Evolutionary conservation across 2,888 invertebrate genomes (phyloP).

Genomic region (Monoplex corrugatus): DNA sequence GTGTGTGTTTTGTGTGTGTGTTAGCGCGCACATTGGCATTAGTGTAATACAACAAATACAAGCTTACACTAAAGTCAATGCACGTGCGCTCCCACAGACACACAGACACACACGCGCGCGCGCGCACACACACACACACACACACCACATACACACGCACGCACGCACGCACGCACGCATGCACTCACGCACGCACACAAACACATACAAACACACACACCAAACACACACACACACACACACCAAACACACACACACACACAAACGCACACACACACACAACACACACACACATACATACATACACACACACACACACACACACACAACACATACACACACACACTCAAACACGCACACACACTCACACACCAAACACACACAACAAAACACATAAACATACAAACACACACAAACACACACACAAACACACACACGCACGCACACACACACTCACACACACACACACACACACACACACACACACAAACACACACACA

Average conservation of each 20-base stretch:
- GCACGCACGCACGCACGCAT: neutral
- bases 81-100: neutral
- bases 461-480: no score
- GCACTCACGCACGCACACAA: neutral
- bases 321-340: slow-evolving; percentile 12
- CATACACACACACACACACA: slow-evolving; percentile 33
- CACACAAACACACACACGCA: neutral
- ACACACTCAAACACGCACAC: neutral
- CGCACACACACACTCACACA: neutral
- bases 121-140: neutral
- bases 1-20: no score
- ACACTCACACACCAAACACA: neutral
- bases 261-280: no score
- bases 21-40: no score
- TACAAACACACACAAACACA: neutral
- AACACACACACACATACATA: neutral
- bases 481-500: no score
- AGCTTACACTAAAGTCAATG: no score
- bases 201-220: neutral
- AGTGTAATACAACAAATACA: no score
- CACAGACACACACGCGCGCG: neutral
- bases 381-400: neutral
- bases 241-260: neutral
- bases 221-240: neutral
- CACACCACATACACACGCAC: neutral